These are phyloP conservation scores for Malurus melanocephalus DNA, from an alignment of 2,113 vertebrate species.

Conservation along the genomic window DNA sequence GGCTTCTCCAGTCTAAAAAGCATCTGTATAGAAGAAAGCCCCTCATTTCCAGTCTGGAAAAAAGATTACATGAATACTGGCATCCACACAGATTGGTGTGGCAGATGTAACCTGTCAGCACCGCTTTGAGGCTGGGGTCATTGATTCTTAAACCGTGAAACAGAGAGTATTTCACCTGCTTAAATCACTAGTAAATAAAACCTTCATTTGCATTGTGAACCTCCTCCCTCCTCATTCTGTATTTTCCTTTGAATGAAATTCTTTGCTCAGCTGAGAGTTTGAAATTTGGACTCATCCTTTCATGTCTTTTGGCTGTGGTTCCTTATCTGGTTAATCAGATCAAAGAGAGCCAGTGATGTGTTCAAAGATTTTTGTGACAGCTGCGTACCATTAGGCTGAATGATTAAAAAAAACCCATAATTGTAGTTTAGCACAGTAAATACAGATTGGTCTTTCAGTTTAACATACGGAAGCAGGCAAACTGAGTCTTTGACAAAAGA, in stretches of 20 bases:
- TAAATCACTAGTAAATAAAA: constrained; percentile 20
- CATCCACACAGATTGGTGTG: not conserved
- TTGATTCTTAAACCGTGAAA: not conserved
- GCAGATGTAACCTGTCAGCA: not conserved
- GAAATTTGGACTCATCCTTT: constrained; percentile 41
- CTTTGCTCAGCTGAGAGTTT: constrained; percentile 11
- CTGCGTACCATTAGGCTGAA: constrained; percentile 37
- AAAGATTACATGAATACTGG: not conserved
- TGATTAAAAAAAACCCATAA: not conserved
- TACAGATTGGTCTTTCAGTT: constrained; percentile 4
- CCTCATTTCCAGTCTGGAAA: not conserved
- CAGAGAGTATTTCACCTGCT: not conserved
- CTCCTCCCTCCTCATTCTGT: not conserved
- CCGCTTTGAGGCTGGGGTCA: not conserved
- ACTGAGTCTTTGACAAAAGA: not conserved
- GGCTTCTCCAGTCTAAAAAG: not conserved
- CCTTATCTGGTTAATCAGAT: constrained; percentile 33
- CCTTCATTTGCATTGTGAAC: not conserved
- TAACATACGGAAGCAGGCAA: not conserved
- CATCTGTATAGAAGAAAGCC: not conserved
- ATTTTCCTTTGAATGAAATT: not conserved
- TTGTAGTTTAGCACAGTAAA: not conserved
- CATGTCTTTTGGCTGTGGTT: constrained; percentile 30
- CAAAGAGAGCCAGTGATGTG: constrained; percentile 26
- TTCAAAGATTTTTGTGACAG: constrained; percentile 44